phyloP scores from a whole-genome alignment of 2,888 invertebrate species.

The Polia nebulosa region DNA sequence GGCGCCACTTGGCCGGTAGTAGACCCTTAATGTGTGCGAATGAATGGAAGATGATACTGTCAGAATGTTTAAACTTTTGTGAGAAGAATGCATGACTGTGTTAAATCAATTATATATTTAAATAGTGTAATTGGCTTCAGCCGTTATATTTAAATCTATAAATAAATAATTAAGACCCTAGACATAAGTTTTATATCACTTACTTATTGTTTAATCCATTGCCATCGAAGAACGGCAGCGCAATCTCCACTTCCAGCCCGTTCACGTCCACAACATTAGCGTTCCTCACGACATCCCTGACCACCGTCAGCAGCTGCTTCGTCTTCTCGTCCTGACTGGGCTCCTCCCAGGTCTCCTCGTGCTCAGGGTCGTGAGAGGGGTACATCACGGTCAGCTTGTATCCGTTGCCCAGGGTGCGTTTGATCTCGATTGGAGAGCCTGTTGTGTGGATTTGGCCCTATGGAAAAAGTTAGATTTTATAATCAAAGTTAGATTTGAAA shows the following conservation, averaged over 20 bases:
- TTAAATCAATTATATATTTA: too few species aligned
- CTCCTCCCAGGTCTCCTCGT: slow-evolving; percentile 59
- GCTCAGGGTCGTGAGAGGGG: slow-evolving; percentile 61
- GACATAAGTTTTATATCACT: too few species aligned
- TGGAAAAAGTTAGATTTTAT: not conserved
- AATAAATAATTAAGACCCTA: too few species aligned
- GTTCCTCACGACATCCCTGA: slow-evolving; percentile 85
- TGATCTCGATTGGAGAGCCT: slow-evolving; percentile 91
- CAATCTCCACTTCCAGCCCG: slow-evolving; percentile 83
- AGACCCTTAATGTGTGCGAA: too few species aligned
- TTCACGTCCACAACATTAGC: slow-evolving; percentile 83
- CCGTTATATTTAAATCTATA: too few species aligned
- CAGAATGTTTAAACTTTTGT: too few species aligned
- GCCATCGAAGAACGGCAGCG: slow-evolving; percentile 88
- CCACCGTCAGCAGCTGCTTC: slow-evolving; percentile 81
- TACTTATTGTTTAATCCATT: slow-evolving; percentile 89
- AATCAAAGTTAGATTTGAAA: too few species aligned
- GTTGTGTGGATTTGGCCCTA: slow-evolving; percentile 91
- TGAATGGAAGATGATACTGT: too few species aligned
- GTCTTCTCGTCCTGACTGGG: slow-evolving; percentile 77
- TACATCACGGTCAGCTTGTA: slow-evolving; percentile 89
- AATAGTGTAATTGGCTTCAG: too few species aligned
- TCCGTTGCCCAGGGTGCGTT: slow-evolving; percentile 90
- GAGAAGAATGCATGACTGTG: too few species aligned
- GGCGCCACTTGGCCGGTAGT: too few species aligned